Percentiles rank a stretch among this genome's conserved stretches.
Conservation (phyloP, 2,888 invertebrate species). For the Synanthedon andrenaeformis region DNA sequence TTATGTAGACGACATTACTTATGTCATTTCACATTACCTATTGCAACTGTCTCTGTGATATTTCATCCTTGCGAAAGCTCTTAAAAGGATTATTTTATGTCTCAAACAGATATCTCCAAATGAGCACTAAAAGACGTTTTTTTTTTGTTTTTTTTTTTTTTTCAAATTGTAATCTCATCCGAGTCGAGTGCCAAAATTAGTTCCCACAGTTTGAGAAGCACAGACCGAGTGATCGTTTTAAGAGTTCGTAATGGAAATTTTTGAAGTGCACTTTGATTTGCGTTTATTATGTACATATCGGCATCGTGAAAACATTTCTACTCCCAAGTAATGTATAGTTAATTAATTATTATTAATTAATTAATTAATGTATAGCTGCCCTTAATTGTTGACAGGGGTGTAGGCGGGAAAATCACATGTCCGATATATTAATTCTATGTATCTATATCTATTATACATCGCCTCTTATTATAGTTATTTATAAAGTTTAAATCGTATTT, state of each 20-base stretch:
- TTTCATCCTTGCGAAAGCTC: conserved; percentile 27
- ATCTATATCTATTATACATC: conserved; percentile 12
- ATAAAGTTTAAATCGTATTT: conserved; percentile 17
- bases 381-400: too few relatives aligned
- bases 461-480: conserved; percentile 41
- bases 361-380: too few relatives aligned
- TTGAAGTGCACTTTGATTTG: conserved; percentile 39
- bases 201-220: background rate
- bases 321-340: too few relatives aligned
- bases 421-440: conserved; percentile 10
- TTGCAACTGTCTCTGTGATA: conserved; percentile 42
- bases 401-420: too few relatives aligned
- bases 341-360: too few relatives aligned
- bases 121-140: background rate
- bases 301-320: too few relatives aligned
- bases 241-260: conserved; percentile 9
- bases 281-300: conserved; percentile 19
- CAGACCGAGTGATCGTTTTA: background rate
- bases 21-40: conserved; percentile 9
- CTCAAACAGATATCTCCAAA: background rate
- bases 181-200: conserved; percentile 14
- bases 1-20: background rate
- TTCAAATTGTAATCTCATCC: background rate
- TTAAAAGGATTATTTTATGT: conserved; percentile 14
- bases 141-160: background rate